Base-by-base conservation (phyloP, 1,140 invertebrate genomes). In the Drosophila watanabei region DNA sequence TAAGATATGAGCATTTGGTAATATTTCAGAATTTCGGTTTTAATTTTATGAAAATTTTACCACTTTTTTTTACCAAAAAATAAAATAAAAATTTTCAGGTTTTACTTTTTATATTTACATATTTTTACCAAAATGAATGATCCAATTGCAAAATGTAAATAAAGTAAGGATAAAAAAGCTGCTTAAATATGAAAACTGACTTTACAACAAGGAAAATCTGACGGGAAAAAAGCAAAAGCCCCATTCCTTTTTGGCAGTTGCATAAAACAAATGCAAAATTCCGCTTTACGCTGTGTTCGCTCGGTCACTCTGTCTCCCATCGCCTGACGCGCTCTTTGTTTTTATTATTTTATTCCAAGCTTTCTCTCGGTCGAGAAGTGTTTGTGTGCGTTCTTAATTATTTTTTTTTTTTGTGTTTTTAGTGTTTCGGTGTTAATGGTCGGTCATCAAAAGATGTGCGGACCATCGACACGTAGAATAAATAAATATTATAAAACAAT, bases 191-290 rank as follows among this genome's bases (percentile, higher is more conserved):
- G 24, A 1, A 24, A 24, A 24, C 24, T 2, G 1, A 24, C 24
- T 24, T 24, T 24, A 24, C 24, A 24, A 24, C 1, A 24, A 24
- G 24, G 24, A 1, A 24, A 24, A 24, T 24, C 24, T 24, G 24
- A 24, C 24, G 24, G 24, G 24, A 24, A 24, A 24, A 24, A 24
- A 24, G 24, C 24, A 24, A 24, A 24, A 24, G 24, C 24, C 24
- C 1, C 24, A 24, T 79, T 72, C 66, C 35, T 68, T 80, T 71
- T 75, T 75, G 49, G 68, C 81, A 88, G 81, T 88, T 88, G 85
- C 85, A 88, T 89, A 88, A 86, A 86, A 81, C 69, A 84, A 75
- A 81, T 59, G 66, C 49, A 70, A 89, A 88, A 85, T 78, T 88
- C 65, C 57, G 52, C 57, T 77, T 66, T 43, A 20, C 70, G 69